Percentiles rank a stretch among this genome's conserved stretches.
Conservation (phyloP, 1,140 invertebrate species). For the Melanaphis sacchari region DNA sequence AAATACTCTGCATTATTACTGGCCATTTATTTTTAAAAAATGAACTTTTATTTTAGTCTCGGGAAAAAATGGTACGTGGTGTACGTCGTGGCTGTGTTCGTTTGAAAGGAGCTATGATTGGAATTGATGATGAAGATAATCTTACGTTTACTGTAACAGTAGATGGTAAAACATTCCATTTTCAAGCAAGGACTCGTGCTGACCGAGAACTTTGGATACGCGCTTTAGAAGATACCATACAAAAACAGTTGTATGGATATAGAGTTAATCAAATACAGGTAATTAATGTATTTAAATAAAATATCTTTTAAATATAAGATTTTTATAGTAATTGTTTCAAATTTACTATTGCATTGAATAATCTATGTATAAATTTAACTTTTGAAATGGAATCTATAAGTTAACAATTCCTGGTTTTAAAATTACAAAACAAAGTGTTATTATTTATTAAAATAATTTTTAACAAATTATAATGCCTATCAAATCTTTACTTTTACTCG, state of each 20-base stretch:
- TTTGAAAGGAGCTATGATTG: slow-evolving; percentile 92
- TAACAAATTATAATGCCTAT: neutral
- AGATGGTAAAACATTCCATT: slow-evolving; percentile 98
- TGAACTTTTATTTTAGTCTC: slow-evolving; percentile 76
- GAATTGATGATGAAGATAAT: slow-evolving; percentile 99
- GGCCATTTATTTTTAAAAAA: neutral
- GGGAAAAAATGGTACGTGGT: slow-evolving; percentile 98
- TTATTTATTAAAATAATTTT: neutral
- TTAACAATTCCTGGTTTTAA: neutral
- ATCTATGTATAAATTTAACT: neutral
- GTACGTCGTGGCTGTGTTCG: slow-evolving; percentile 94
- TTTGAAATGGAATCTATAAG: neutral
- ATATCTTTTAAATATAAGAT: neutral
- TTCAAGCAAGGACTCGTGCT: slow-evolving; percentile 90
- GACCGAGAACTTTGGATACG: slow-evolving; percentile 96
- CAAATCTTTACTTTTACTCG: too few relatives aligned
- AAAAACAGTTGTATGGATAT: slow-evolving; percentile 75
- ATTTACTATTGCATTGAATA: neutral
- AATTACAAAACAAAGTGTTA: neutral
- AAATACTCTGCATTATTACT: neutral
- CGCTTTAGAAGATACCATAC: slow-evolving; percentile 92
- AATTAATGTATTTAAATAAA: neutral
- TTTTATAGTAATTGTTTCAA: neutral
- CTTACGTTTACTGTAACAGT: slow-evolving; percentile 99
- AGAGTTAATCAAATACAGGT: slow-evolving; percentile 58